Evolutionary conservation across 2,113 vertebrate genomes (phyloP), one percentile per base, ranked within the genome.

Genomic region (Athene noctua): DNA sequence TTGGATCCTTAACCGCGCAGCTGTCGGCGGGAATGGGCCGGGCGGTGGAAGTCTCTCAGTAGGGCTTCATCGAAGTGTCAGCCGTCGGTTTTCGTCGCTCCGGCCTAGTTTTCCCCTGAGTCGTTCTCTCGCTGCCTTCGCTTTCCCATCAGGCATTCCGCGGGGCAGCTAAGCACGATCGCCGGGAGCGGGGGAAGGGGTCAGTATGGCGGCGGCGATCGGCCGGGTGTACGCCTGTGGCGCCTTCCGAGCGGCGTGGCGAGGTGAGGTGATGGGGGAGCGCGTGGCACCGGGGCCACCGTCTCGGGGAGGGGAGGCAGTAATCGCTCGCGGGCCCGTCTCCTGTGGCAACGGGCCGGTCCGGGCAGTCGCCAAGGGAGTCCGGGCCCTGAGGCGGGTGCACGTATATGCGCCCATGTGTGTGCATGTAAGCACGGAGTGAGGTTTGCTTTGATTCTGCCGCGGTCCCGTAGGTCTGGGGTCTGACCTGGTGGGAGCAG

Each of bases 41-140:
- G 2, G 5, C 3, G 1, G 13, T 1, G 4, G 1, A 3, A n/a
- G 5, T 5, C 4, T 6, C 47, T 1, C 44, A 0, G 17, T 2
- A 16, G 21, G 44, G 12, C 15, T 55, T 13, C 21, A 15, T 4
- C 11, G 0, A 6, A 7, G 17, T 0, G 14, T 1, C 26, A 6
- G 30, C 38, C 9, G 1, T 7, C 11, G 25, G 0, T 16, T 66
- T 68, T 9, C 1, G 5, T 65, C 46, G 7, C 29, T 14, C 6
- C 9, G n/a, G 11, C 6, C 3, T 0, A 0, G 3, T 20, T 15
- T 19, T 2, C 0, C 9, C 10, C 8, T 4, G 3, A 5, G 55
- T 2, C 2, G 3, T 0, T 2, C 4, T 0, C 10, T 55, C 5
- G 17, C 26, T n/a, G 23, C 25, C 4, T 5, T 34, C 2, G 5